Evolutionary conservation across 2,888 invertebrate genomes (phyloP).

Genomic region (Arge pagana): DNA sequence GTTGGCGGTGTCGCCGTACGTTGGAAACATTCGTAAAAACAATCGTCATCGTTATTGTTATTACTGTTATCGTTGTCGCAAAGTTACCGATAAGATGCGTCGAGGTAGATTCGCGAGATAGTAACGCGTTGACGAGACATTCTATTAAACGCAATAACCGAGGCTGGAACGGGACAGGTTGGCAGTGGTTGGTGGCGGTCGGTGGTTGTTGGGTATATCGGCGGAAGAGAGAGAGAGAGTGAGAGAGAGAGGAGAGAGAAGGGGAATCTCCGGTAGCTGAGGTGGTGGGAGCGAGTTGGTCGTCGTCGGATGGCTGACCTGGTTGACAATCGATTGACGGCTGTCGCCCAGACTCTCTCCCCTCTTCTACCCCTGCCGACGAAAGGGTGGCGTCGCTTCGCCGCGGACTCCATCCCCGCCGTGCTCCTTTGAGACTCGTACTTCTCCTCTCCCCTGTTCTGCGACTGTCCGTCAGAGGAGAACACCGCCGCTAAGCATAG

Average conservation of each 20-base stretch:
- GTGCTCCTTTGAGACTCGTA: slow-evolving; percentile 37
- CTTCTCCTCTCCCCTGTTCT: slow-evolving; percentile 36
- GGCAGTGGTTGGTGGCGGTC: no score
- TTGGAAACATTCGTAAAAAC: no score
- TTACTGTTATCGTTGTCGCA: no score
- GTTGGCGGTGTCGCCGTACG: no score
- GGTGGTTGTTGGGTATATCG: background rate
- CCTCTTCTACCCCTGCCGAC: slow-evolving; percentile 29
- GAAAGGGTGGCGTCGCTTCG: slow-evolving; percentile 28
- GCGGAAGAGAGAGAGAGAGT: slow-evolving; percentile 18
- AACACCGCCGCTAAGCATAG: no score
- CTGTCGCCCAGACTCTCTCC: slow-evolving; percentile 58
- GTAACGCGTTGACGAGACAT: slow-evolving; percentile 15
- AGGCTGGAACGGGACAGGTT: slow-evolving; percentile 10
- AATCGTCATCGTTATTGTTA: no score
- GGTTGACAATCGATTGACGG: slow-evolving; percentile 61
- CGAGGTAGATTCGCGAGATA: no score
- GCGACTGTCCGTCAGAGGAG: slow-evolving; percentile 15
- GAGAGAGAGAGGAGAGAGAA: slow-evolving; percentile 31
- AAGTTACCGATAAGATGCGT: no score
- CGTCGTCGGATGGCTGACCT: slow-evolving; percentile 57
- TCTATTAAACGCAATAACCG: slow-evolving; percentile 18
- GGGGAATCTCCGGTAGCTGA: slow-evolving; percentile 29
- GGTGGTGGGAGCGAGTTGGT: slow-evolving; percentile 45
- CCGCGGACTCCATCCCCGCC: slow-evolving; percentile 30